A percentile compares a stretch with the other conserved stretches of the same genome.
phyloP scores from a whole-genome alignment of 1,140 invertebrate genomes.

The Drosophila trapezifrons region DNA sequence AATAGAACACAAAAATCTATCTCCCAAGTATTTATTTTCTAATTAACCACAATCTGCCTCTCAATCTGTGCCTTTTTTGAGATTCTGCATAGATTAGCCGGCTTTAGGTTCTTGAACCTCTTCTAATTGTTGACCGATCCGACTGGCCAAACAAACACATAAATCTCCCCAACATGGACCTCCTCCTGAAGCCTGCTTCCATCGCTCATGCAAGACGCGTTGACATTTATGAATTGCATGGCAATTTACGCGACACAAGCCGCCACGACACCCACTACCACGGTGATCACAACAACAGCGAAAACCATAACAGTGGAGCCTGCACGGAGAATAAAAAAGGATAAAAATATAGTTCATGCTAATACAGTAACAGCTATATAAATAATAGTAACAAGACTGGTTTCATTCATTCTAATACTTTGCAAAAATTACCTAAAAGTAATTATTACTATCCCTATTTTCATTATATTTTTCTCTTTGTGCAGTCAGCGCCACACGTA shows the following conservation, averaged over 20 bases:
- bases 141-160: slow-evolving; percentile 46
- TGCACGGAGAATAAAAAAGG: slow-evolving; percentile 12
- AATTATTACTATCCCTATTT: no score
- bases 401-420: no score
- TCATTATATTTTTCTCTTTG: background rate
- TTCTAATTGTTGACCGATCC: slow-evolving; percentile 55
- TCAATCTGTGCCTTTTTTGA: background rate
- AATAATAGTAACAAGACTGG: no score
- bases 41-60: background rate
- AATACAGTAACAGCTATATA: no score
- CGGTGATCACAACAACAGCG: slow-evolving; percentile 4
- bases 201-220: slow-evolving; percentile 49
- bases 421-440: no score
- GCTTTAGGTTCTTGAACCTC: slow-evolving; percentile 1
- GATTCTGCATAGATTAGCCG: background rate
- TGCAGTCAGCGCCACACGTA: slow-evolving; percentile 30
- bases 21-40: no score
- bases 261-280: slow-evolving; percentile 64
- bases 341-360: no score
- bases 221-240: slow-evolving; percentile 81
- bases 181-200: slow-evolving; percentile 6
- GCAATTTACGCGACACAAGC: slow-evolving; percentile 75
- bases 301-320: background rate
- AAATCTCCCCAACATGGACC: slow-evolving; percentile 46
- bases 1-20: no score